Base-by-base conservation (phyloP, 2,888 invertebrate genomes). In the Drosophila glabriapex region DNA sequence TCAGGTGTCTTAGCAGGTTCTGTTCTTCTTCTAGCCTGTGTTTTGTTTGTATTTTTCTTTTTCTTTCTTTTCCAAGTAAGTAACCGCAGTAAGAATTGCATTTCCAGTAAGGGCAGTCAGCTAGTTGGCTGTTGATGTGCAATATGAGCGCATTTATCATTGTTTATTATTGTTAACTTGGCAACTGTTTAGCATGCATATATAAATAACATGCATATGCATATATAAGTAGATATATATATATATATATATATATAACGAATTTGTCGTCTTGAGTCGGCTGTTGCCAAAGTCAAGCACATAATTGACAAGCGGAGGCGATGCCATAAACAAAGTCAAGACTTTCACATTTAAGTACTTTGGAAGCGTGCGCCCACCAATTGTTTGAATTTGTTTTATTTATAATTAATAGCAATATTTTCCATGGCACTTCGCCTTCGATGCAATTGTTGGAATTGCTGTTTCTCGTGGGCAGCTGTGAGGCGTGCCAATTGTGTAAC, bases 231-330 rank as follows among this genome's bases (percentile, higher is more conserved):
- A 29, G 54, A 25, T 46, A 19, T 37, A 14, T 22, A 53, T n/a
- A 6, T 25, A 25, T 19, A 5, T 14, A 55, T 53, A 33, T 69
- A 9, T 29, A 56, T 25, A 69, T 60, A 78, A 67, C 68, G 71
- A 62, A 72, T 68, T 64, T 77, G 46, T 66, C 65, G 53, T 62
- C 61, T 72, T 53, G 58, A 52, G 61, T 64, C 64, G 67, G 43
- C 25, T 16, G 46, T 29, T 79, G 91, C 91, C 85, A 85, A 91
- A 91, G 90, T 89, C 88, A 87, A 78, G 87, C 82, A 60, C 41
- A 87, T 89, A 90, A 86, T 90, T 86, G 85, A 53, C 59, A 64
- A 56, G 88, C 63, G 90, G 73, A 73, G 90, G 90, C 85, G 91
- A 39, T 56, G 64, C 33, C 68, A 89, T 68, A 83, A 52, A 56